Conservation (phyloP, 2,113 vertebrate genomes). For the Hirundichthys speculiger region DNA sequence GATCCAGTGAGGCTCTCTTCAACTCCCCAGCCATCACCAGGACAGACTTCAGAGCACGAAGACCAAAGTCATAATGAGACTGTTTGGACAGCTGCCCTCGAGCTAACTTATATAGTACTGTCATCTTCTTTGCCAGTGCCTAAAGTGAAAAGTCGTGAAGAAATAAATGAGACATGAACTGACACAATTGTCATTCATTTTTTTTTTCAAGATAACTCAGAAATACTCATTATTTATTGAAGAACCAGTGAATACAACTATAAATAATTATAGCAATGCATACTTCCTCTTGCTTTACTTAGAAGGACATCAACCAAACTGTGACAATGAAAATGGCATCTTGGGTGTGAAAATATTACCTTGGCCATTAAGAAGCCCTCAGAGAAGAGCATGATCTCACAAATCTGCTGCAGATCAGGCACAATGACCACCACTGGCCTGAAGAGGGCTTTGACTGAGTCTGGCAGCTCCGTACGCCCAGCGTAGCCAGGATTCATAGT, state of each 20-base stretch:
- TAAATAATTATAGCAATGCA: background rate
- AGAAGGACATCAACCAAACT: background rate
- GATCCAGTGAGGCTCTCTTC: slow-evolving; percentile 90
- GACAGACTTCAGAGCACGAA: slow-evolving; percentile 94
- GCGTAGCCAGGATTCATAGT: slow-evolving; percentile 98
- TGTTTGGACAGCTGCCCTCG: slow-evolving; percentile 96
- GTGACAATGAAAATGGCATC: background rate
- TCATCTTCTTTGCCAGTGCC: slow-evolving; percentile 98
- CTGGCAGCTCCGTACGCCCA: slow-evolving; percentile 93
- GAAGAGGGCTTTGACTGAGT: slow-evolving; percentile 97
- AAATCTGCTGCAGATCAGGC: slow-evolving; percentile 96
- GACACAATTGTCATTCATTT: no score
- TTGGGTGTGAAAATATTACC: slow-evolving; percentile 69
- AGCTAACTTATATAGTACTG: slow-evolving; percentile 94
- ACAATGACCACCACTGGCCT: slow-evolving; percentile 95
- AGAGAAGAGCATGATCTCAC: slow-evolving; percentile 98
- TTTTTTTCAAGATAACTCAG: no score
- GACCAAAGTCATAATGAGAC: slow-evolving; percentile 96
- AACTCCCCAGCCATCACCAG: slow-evolving; percentile 96
- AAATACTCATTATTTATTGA: no score
- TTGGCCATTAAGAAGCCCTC: slow-evolving; percentile 95
- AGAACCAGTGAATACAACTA: no score
- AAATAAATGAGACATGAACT: background rate
- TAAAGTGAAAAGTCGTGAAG: slow-evolving; percentile 49
- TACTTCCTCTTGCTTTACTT: background rate